Evolutionary conservation across 1,140 invertebrate species (phyloP), one percentile per base, ranked within the genome.

Genomic region (Fopius arisanus): DNA sequence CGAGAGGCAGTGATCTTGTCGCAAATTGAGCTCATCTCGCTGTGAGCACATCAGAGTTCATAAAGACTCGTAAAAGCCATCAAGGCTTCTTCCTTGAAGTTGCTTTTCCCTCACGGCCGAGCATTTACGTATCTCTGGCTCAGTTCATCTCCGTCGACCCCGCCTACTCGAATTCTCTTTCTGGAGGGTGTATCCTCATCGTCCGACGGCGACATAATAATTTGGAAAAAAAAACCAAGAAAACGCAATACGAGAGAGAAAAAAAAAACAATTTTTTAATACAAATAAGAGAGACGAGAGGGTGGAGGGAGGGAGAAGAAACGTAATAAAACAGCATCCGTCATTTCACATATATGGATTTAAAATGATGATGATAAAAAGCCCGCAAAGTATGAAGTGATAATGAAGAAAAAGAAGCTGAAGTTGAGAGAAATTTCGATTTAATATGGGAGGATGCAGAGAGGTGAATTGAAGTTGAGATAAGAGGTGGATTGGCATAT

Each of bases 1-100:
- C 16, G 16, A 48, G 14, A 16, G 14, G 7, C 43, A 48, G 43
- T 16, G 43, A 48, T 48, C 43, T 48, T 48, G 43, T 48, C 43
- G 43, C 43, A 48, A 48, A 48, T 48, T 48, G 43, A 48, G 43
- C 43, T 48, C 43, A 48, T 48, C 43, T 48, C 43, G 43, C 43
- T 48, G 43, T 48, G 59, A 63, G 59, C 23, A 63, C 23, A 63
- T 31, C 23, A 23, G 43, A 68, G 31, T 68, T 68, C 43, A 41
- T 68, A 41, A 68, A 68, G 67, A 68, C 67, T 68, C 67, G 67
- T 68, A 68, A 68, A 68, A 68, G 37, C 28, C 67, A 68, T 68
- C 67, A 70, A 70, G 43, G 29, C 51, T 62, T 59, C 43, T 48
- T 48, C 43, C 43, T 19, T 48, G n/a, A 48, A 48, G 43, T 48